These are phyloP conservation scores for Alcedo quadribrachys DNA, from an alignment of 2,797 vertebrate species.

Conservation along the genomic window DNA sequence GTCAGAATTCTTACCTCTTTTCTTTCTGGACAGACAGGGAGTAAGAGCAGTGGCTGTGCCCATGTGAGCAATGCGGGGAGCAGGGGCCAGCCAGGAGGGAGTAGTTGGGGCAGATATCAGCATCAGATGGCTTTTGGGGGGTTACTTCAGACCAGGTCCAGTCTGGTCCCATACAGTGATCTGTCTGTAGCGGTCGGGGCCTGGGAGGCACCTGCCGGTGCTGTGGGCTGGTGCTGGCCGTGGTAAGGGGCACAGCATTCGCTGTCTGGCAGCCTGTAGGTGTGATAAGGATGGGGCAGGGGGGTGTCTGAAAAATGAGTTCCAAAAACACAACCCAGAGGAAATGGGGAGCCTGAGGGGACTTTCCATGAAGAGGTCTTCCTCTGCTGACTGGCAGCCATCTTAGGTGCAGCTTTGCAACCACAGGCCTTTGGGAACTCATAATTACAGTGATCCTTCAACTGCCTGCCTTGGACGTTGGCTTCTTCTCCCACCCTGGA, in stretches of 20 bases:
- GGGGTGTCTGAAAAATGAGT: accelerated
- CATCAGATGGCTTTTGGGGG: neutral
- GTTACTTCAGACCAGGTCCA: no score
- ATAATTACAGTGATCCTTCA: accelerated
- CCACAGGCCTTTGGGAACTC: neutral
- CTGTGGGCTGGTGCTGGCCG: neutral
- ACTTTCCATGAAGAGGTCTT: no score
- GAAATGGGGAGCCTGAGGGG: accelerated
- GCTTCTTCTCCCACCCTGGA: accelerated
- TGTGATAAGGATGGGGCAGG: accelerated
- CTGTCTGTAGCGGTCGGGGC: accelerated
- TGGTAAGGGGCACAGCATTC: neutral
- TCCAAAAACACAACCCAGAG: neutral
- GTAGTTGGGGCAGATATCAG: accelerated
- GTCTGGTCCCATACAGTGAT: neutral
- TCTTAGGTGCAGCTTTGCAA: neutral
- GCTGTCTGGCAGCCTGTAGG: accelerated
- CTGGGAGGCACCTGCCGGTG: neutral
- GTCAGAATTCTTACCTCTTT: neutral
- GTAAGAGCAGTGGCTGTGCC: neutral
- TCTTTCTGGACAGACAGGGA: neutral
- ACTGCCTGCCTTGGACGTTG: accelerated
- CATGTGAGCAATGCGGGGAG: neutral
- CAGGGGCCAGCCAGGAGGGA: neutral
- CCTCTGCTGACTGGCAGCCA: neutral